Conservation (phyloP, 2,888 invertebrate species). For the Drosophila meridiana region DNA sequence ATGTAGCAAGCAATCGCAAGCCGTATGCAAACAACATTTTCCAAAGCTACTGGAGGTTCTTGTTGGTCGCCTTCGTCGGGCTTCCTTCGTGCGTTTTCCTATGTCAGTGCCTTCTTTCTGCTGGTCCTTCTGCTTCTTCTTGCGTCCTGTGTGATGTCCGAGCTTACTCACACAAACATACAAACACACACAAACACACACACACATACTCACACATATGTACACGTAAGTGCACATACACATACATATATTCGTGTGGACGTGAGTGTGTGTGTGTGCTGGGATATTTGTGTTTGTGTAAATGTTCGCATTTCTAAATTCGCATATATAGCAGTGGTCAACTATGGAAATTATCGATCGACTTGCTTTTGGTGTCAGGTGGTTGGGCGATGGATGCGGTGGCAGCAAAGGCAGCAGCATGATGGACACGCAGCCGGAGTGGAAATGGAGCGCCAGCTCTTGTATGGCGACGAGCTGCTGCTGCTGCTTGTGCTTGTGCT, state of each 20-base stretch:
- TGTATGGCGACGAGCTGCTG: slow-evolving; percentile 65
- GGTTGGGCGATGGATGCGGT: slow-evolving; percentile 78
- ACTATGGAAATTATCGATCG: slow-evolving; percentile 85
- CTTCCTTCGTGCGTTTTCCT: slow-evolving; percentile 65
- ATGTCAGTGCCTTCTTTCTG: slow-evolving; percentile 68
- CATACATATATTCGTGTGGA: slow-evolving; percentile 32
- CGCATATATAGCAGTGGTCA: slow-evolving; percentile 84
- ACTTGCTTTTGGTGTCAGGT: slow-evolving; percentile 84
- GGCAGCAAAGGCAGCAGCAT: slow-evolving; percentile 62
- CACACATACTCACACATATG: not conserved
- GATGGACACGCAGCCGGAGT: slow-evolving; percentile 73
- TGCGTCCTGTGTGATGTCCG: slow-evolving; percentile 57
- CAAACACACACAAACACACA: slow-evolving; percentile 5
- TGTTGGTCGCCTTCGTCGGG: slow-evolving; percentile 76
- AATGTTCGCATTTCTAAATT: slow-evolving; percentile 82
- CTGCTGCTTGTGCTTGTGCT: slow-evolving; percentile 19
- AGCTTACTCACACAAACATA: slow-evolving; percentile 17
- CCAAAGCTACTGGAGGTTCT: slow-evolving; percentile 75
- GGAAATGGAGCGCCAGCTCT: slow-evolving; percentile 49
- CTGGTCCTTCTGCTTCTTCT: slow-evolving; percentile 64
- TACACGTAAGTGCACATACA: slow-evolving; percentile 7
- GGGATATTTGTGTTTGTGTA: slow-evolving; percentile 71
- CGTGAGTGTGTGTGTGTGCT: slow-evolving; percentile 15
- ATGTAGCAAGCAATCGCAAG: slow-evolving; percentile 81
- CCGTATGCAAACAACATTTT: slow-evolving; percentile 84